Conservation (phyloP, 2,113 vertebrate genomes). For the Macrotis lagotis region DNA sequence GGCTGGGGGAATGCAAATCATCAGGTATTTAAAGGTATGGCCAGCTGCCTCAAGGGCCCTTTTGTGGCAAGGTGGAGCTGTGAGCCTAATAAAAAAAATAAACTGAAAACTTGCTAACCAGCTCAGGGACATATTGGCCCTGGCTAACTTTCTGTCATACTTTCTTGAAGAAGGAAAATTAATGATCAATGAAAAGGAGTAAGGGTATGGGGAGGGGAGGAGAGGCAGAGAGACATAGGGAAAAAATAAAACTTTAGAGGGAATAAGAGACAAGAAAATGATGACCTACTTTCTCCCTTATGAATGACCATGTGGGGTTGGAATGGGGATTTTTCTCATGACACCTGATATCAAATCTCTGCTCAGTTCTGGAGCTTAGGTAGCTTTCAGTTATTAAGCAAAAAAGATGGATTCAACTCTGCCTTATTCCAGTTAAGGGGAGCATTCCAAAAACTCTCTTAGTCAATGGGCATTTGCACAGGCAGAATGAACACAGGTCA, state of each 20-base stretch:
- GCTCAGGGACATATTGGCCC: not conserved
- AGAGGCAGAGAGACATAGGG: not conserved
- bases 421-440: not conserved
- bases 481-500: not conserved
- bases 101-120: not conserved
- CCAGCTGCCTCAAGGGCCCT: not conserved
- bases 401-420: not conserved
- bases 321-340: not conserved
- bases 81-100: not conserved
- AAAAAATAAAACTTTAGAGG: not conserved
- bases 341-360: not conserved
- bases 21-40: not conserved
- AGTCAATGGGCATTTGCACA: not conserved
- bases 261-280: not conserved
- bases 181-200: not conserved
- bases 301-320: not conserved
- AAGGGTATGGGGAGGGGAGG: fast-evolving
- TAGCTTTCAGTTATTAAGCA: not conserved
- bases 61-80: not conserved
- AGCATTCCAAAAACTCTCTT: not conserved
- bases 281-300: not conserved
- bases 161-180: not conserved
- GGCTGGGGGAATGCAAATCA: not conserved
- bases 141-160: not conserved
- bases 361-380: not conserved